A percentile compares a stretch with the other conserved stretches of the same genome.
phyloP scores from a whole-genome alignment of 2,888 invertebrate genomes.

The Herminia tarsipennalis region DNA sequence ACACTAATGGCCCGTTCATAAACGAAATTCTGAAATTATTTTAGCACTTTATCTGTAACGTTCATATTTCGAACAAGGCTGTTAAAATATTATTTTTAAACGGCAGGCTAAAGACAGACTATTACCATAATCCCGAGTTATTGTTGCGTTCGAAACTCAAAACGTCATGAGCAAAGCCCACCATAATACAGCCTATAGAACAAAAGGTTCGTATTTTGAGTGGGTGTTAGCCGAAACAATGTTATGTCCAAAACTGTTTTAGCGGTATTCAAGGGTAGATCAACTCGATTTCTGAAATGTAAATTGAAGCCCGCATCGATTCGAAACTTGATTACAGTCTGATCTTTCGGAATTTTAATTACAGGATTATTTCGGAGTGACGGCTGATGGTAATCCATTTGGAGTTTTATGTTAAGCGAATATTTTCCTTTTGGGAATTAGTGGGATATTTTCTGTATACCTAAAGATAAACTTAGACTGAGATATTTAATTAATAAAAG shows the following conservation, averaged over 20 bases:
- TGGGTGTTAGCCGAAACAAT: constrained; percentile 24
- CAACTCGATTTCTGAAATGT: constrained; percentile 33
- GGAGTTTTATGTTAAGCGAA: constrained; percentile 12
- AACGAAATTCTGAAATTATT: no score
- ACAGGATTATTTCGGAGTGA: constrained; percentile 40
- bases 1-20: no score
- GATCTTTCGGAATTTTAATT: constrained; percentile 61
- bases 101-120: background rate
- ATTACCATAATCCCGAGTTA: constrained; percentile 23
- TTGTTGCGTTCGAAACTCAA: constrained; percentile 15
- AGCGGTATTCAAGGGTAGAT: constrained; percentile 41
- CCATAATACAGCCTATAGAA: constrained; percentile 19
- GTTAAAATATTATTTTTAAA: background rate
- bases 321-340: constrained; percentile 43
- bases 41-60: no score
- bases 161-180: constrained; percentile 27
- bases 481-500: no score
- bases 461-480: no score
- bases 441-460: no score
- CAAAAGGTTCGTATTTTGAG: constrained; percentile 21
- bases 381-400: constrained; percentile 28
- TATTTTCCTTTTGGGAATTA: background rate
- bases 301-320: constrained; percentile 54
- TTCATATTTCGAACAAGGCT: constrained; percentile 2
- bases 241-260: constrained; percentile 36